These are phyloP conservation scores for Solea senegalensis DNA, from an alignment of 2,113 vertebrate genomes.

Conservation along the genomic window DNA sequence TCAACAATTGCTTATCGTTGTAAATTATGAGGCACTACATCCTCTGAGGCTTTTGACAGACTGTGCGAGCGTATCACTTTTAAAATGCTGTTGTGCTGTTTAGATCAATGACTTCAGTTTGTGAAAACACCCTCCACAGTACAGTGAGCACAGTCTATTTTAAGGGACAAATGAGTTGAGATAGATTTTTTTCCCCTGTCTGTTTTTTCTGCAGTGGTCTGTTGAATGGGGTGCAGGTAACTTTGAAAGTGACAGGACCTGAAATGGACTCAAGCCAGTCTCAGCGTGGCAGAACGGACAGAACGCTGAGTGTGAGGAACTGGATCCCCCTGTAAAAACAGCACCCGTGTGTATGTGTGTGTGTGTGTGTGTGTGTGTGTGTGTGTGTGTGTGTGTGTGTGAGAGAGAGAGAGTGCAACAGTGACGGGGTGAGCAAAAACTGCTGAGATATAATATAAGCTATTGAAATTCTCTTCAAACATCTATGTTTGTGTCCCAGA, in stretches of 20 bases:
- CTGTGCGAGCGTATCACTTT: background rate
- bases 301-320: conserved; percentile 71
- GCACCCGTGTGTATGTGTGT: conserved; percentile 28
- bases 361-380: background rate
- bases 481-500: conserved; percentile 6
- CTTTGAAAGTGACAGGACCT: conserved; percentile 63
- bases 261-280: conserved; percentile 64
- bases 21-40: background rate
- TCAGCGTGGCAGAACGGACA: conserved; percentile 39
- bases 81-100: background rate
- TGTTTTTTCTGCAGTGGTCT: conserved; percentile 41
- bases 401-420: background rate
- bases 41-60: background rate
- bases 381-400: conserved; percentile 22
- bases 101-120: background rate
- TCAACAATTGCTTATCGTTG: background rate
- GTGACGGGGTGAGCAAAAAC: conserved; percentile 24
- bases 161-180: conserved; percentile 27
- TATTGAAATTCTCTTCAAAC: conserved; percentile 16
- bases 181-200: conserved; percentile 23
- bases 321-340: conserved; percentile 49
- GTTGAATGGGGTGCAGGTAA: conserved; percentile 53
- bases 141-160: conserved; percentile 27
- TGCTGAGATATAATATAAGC: conserved; percentile 11
- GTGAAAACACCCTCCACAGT: background rate